Base-by-base conservation (phyloP, 2,888 invertebrate genomes). In the Dysmachus trigonus region DNA sequence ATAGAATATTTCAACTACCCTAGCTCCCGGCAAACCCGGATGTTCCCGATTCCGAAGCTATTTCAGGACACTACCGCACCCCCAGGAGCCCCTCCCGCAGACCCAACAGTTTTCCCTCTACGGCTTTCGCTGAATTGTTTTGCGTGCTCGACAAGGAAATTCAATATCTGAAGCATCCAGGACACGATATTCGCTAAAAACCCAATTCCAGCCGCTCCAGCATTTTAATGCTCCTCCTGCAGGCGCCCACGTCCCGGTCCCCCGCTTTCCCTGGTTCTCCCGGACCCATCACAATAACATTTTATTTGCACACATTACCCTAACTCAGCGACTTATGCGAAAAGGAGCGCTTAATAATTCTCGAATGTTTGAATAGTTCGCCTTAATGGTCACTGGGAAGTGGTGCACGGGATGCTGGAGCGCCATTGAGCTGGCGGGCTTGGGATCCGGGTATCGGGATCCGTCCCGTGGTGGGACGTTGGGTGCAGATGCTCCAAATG, bases 231-330 rank as follows among this genome's bases (percentile, higher is more conserved):
- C 27, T 27, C 27, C 27, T 62, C 27, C 62, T 22, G 27, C 27
- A 22, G 62, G 7, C 27, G 10, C 62, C 62, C 10, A 10, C 62
- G 18, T 1, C 22, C 3, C 2, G 1, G 62, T 1, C 27, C 22
- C 53, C 8, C 18, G 6, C 18, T 1, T 22, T 4, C 18, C 18
- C 0, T n/a, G 1, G 6, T n/a, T 7, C 18, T 3, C 51, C 51
- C n/a, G 6, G 10, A 10, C 27, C 62, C 62, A 62, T 62, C 62
- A 27, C 30, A 41, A 77, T 77, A 77, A 77, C 77, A 27, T 77
- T 77, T 77, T 77, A 77, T 77, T 47, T 77, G 47, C 47, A 27
- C 62, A 62, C 22, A 77, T 77, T 76, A 76, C 33, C 76, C 76
- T 38, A 62, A 76, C 35, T 35, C 38, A 76, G 76, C 76, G 76